Base-by-base conservation (phyloP, 2,888 invertebrate genomes). In the Formica aserva region DNA sequence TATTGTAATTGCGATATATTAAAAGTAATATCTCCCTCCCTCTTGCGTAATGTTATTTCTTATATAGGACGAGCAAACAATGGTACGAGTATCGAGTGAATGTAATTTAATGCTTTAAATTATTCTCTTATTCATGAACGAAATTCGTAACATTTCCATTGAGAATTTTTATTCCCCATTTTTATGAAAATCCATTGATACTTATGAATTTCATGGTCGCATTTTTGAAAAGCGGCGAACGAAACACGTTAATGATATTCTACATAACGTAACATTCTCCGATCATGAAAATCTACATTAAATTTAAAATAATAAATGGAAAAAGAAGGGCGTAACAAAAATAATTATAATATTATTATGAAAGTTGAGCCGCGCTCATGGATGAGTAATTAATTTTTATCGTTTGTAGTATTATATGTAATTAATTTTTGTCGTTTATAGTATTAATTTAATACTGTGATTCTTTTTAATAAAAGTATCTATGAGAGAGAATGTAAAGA, bases 1-100 rank as follows among this genome's bases (percentile, higher is more conserved):
- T 72, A 80, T 80, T 74, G 78, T 80, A 80, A 80, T 80, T 60
- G 74, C 78, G 60, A 72, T 80, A n/a, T 52, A 80, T 80, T 80
- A 80, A 74, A 57, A 45, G 72, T 80, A 71, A 72, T 72, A 60
- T 60, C 32, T 45, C 78, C n/a, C n/a, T 52, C 48, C 62, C 32
- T 35, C 78, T 80, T 72, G 75, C 60, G 29, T 35, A 80, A 80
- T 45, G 35, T 35, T 35, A 45, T 60, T 60, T 32, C 45, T 60
- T 60, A 80, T 74, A 32, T 32, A 45, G 75, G 45, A 80, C 74
- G 45, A 45, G 45, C 74, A 72, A 78, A 72, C 78, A 78, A 78
- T 78, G 22, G 13, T 32, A 38, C 4, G 26, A n/a, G 22, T 72
- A 60, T 78, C 74, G 45, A 45, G 9, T 8, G n/a, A 60, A 45